These are phyloP conservation scores for Solen grandis DNA, from an alignment of 1,140 invertebrate genomes.

Conservation along the genomic window DNA sequence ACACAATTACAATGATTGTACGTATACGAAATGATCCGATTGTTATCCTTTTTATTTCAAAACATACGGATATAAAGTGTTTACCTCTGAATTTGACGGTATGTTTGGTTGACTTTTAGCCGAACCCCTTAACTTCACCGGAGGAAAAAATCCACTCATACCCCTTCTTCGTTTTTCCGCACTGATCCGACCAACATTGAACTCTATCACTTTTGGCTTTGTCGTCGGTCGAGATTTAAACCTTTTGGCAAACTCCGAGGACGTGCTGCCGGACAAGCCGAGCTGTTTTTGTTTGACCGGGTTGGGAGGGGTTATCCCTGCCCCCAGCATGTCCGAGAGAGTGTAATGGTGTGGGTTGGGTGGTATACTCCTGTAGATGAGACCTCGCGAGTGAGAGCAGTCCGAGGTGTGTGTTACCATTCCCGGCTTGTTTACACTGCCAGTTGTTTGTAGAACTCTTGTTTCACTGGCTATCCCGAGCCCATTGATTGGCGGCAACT, in stretches of 20 bases:
- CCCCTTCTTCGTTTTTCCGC: conserved; percentile 42
- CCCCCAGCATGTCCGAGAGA: conserved; percentile 56
- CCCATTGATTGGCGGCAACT: background rate
- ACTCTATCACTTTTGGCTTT: conserved; percentile 65
- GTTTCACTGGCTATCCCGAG: background rate
- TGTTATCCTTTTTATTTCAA: too few relatives aligned
- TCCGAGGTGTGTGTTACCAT: conserved; percentile 45
- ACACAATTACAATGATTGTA: too few relatives aligned
- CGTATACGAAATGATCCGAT: too few relatives aligned
- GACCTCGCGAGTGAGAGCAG: conserved; percentile 32
- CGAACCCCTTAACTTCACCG: conserved; percentile 47
- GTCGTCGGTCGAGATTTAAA: conserved; percentile 64
- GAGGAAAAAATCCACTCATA: conserved; percentile 55
- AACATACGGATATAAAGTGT: too few relatives aligned
- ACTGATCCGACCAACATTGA: conserved; percentile 52
- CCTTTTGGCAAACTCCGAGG: conserved; percentile 63
- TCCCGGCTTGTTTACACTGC: background rate
- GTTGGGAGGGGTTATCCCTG: background rate
- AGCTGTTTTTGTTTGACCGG: conserved; percentile 46
- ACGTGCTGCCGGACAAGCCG: conserved; percentile 57
- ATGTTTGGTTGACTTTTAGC: conserved; percentile 11
- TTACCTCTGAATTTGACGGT: too few relatives aligned
- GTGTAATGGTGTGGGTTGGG: conserved; percentile 63
- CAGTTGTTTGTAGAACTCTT: background rate
- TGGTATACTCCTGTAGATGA: conserved; percentile 66